A percentile compares a stretch with the other conserved stretches of the same genome.
These are phyloP conservation scores for Polyommatus iphigenia DNA, from an alignment of 2,888 invertebrate species.

Conservation along the genomic window DNA sequence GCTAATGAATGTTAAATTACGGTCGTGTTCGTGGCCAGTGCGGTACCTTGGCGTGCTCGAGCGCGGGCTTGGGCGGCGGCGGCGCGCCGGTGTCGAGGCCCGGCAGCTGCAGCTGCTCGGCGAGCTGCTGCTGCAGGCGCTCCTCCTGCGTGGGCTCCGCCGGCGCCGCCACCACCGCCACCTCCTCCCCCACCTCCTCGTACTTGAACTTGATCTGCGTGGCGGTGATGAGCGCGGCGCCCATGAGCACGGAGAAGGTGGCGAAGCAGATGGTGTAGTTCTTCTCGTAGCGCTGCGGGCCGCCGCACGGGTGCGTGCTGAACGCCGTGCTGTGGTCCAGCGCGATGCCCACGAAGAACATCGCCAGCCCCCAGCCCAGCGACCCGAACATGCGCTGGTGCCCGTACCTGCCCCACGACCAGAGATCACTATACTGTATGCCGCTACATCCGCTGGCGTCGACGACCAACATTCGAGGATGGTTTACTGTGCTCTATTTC, in stretches of 20 bases:
- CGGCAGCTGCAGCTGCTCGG: conserved; percentile 90
- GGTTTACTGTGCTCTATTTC: too few species aligned
- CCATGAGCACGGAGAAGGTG: conserved; percentile 98
- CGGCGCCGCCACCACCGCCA: conserved; percentile 82
- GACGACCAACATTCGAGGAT: too few species aligned
- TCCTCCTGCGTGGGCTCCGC: conserved; percentile 83
- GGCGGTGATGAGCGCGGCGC: conserved; percentile 94
- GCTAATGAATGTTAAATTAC: too few species aligned
- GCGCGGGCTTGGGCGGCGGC: conserved; percentile 47
- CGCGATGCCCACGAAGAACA: conserved; percentile 98
- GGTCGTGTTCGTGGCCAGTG: too few species aligned
- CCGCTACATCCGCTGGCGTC: too few species aligned
- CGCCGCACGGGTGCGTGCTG: conserved; percentile 94
- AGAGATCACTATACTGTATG: not conserved
- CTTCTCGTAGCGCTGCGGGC: conserved; percentile 93
- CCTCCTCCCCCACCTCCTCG: conserved; percentile 65
- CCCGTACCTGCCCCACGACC: conserved; percentile 83
- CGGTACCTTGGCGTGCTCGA: conserved; percentile 82
- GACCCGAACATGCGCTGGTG: conserved; percentile 99
- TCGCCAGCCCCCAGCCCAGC: conserved; percentile 98
- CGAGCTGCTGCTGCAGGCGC: conserved; percentile 90
- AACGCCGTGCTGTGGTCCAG: conserved; percentile 98
- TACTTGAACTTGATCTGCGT: conserved; percentile 89
- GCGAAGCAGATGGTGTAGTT: conserved; percentile 99
- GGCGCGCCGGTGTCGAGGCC: conserved; percentile 85